Conservation (phyloP, 2,797 vertebrate species). For the Onychomys torridus region DNA sequence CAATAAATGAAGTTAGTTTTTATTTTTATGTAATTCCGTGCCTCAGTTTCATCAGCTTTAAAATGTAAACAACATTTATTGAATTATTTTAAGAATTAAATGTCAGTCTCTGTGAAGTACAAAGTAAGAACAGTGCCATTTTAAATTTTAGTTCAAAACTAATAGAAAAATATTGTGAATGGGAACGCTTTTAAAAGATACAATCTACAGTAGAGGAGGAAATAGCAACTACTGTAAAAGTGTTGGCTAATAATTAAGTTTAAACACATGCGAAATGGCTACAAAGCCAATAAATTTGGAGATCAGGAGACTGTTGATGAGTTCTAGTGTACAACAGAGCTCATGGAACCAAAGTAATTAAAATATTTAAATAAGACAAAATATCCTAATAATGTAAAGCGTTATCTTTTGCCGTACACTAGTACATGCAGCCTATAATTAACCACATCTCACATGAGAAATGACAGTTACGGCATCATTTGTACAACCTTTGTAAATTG, state of each 20-base stretch:
- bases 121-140: not conserved
- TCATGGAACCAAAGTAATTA: conserved; percentile 82
- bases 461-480: conserved; percentile 72
- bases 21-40: not conserved
- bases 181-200: not conserved
- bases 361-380: conserved; percentile 80
- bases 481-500: conserved; percentile 65
- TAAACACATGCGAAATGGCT: not conserved
- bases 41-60: conserved; percentile 22
- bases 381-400: conserved; percentile 81
- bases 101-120: not conserved
- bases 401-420: conserved; percentile 75
- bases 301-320: conserved; percentile 70
- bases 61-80: not conserved
- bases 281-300: conserved; percentile 15
- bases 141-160: not conserved
- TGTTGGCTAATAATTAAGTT: not conserved
- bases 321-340: conserved; percentile 75
- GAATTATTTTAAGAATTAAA: not conserved
- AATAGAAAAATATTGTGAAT: not conserved
- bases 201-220: not conserved
- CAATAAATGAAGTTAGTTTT: conserved; percentile 4
- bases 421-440: conserved; percentile 73
- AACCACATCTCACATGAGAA: conserved; percentile 79
- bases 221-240: not conserved